A percentile compares a stretch with the other conserved stretches of the same genome.
Evolutionary conservation across 2,113 vertebrate species (phyloP).

Genomic region (Peromyscus maniculatus): DNA sequence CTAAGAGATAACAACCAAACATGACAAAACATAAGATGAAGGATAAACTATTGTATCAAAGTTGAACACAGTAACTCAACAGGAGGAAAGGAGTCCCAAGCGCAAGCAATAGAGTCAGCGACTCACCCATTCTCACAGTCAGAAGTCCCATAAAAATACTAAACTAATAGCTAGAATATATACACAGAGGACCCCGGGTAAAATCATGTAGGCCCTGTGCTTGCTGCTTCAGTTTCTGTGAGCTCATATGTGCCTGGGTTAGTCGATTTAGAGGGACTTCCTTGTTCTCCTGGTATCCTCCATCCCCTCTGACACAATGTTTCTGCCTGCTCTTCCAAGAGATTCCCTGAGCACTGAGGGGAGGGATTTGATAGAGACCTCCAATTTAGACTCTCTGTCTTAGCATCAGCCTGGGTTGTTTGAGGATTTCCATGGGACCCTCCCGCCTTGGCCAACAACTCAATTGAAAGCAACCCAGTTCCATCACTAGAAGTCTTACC

Average conservation of each 20-base stretch:
- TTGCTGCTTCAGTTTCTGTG: neutral
- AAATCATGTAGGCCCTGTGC: neutral
- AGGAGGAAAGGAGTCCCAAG: neutral
- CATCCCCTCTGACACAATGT: too few species aligned
- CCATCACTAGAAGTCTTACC: neutral
- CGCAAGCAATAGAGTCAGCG: neutral
- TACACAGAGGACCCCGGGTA: neutral
- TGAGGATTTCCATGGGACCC: neutral
- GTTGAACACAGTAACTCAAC: neutral
- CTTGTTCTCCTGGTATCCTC: neutral
- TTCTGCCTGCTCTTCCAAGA: neutral
- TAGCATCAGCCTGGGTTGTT: neutral
- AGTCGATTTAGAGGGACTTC: neutral
- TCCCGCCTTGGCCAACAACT: neutral
- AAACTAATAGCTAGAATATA: neutral
- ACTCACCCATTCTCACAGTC: neutral
- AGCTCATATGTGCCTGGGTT: neutral
- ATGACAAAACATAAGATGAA: neutral
- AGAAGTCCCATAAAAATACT: neutral
- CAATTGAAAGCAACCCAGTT: neutral
- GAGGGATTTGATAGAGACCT: neutral
- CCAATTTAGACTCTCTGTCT: neutral
- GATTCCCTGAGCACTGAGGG: neutral
- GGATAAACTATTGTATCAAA: neutral
- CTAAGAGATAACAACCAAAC: neutral